Percentiles rank a stretch among this genome's conserved stretches.
These are phyloP conservation scores for Xylophagus ater DNA, from an alignment of 2,888 invertebrate genomes.

Conservation along the genomic window DNA sequence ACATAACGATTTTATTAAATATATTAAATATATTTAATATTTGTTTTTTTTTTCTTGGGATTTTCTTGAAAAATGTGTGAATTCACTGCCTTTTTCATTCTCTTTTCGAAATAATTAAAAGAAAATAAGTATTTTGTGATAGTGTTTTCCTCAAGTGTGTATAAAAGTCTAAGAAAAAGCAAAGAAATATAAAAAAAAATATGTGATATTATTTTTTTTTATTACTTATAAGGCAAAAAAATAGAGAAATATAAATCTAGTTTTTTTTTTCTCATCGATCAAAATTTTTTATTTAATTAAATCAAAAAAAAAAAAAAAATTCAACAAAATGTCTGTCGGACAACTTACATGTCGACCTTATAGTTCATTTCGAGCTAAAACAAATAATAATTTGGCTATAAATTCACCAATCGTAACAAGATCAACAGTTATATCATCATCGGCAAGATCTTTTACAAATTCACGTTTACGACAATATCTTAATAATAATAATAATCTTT, in stretches of 20 bases:
- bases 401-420: conserved; percentile 14
- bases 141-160: conserved; percentile 9
- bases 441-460: conserved; percentile 21
- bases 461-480: conserved; percentile 33
- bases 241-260: neutral
- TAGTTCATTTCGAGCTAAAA: conserved; percentile 34
- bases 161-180: too few species aligned
- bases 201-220: conserved; percentile 11
- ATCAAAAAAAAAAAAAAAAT: conserved; percentile 6
- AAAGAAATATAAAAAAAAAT: too few species aligned
- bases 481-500: conserved; percentile 29
- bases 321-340: conserved; percentile 34
- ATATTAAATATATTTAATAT: too few species aligned
- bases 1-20: too few species aligned
- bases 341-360: conserved; percentile 36
- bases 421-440: conserved; percentile 19
- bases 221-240: too few species aligned
- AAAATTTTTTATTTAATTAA: conserved; percentile 1
- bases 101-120: neutral
- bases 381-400: conserved; percentile 12
- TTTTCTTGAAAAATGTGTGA: too few species aligned
- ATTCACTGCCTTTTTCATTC: conserved; percentile 5
- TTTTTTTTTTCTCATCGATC: neutral
- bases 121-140: conserved; percentile 11
- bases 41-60: too few species aligned